These are phyloP conservation scores for Columba janthina DNA, from an alignment of 2,113 vertebrate genomes.

Conservation along the genomic window DNA sequence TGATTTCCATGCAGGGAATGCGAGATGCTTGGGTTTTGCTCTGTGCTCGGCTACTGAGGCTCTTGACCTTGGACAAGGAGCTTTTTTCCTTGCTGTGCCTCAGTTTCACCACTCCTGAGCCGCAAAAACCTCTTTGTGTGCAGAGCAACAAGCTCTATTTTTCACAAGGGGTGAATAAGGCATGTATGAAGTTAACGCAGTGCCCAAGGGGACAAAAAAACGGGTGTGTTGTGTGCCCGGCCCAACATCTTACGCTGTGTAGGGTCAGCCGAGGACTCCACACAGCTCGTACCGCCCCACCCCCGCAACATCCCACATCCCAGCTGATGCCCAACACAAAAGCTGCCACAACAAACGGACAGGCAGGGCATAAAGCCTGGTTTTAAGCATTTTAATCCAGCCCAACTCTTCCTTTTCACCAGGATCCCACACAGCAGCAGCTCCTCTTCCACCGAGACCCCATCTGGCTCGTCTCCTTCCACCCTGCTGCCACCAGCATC, in stretches of 20 bases:
- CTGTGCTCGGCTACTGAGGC: not conserved
- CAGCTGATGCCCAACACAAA: not conserved
- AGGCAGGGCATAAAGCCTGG: not conserved
- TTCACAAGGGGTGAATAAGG: not conserved
- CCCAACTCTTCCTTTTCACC: not conserved
- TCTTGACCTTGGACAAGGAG: not conserved
- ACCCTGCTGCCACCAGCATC: not conserved
- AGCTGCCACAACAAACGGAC: accelerated
- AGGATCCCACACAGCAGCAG: not conserved
- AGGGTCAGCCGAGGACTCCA: not conserved
- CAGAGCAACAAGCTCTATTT: not conserved
- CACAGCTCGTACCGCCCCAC: not conserved
- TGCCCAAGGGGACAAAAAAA: not conserved
- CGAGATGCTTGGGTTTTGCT: not conserved
- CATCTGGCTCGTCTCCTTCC: not conserved
- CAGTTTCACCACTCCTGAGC: not conserved
- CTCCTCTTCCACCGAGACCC: not conserved
- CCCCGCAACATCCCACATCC: not conserved
- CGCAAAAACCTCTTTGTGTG: accelerated
- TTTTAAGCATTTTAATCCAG: not conserved
- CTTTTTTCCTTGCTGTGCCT: not conserved
- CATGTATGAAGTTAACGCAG: accelerated
- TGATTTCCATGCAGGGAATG: accelerated
- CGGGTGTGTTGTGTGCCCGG: not conserved
- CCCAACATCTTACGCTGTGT: not conserved